Evolutionary conservation across 1,140 invertebrate species (phyloP).

Genomic region (Amyelois transitella): DNA sequence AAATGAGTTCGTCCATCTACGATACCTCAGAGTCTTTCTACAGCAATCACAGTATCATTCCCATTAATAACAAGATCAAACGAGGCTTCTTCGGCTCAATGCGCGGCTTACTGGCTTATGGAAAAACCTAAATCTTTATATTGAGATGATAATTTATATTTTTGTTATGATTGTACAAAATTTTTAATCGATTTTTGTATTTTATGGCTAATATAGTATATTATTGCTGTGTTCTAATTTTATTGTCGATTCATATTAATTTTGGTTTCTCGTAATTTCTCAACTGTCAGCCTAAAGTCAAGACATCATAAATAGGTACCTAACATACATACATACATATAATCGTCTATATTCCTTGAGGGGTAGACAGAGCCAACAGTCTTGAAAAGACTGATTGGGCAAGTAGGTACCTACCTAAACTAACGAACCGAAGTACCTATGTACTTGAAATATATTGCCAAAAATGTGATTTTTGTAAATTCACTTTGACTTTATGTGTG

Average conservation of each 20-base stretch:
- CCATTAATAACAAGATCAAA: constrained; percentile 37
- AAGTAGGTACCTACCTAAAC: no score
- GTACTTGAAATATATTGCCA: no score
- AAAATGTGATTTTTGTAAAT: no score
- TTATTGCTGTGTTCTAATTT: neutral
- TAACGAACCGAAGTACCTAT: no score
- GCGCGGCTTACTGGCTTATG: constrained; percentile 37
- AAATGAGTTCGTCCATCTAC: constrained; percentile 51
- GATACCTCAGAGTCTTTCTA: constrained; percentile 58
- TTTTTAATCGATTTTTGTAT: neutral
- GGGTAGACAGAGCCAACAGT: no score
- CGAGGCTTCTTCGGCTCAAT: constrained; percentile 49
- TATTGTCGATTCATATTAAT: neutral
- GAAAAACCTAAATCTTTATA: constrained; percentile 20
- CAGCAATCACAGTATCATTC: constrained; percentile 41
- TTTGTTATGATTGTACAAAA: neutral
- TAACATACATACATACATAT: no score
- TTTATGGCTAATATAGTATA: neutral
- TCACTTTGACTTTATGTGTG: no score
- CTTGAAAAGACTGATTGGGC: no score
- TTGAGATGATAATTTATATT: neutral
- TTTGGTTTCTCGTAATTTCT: no score
- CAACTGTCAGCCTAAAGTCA: no score
- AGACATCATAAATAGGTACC: no score
- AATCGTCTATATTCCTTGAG: no score